These are phyloP conservation scores for Mungos mungo DNA, from an alignment of 2,113 vertebrate species.

Conservation along the genomic window DNA sequence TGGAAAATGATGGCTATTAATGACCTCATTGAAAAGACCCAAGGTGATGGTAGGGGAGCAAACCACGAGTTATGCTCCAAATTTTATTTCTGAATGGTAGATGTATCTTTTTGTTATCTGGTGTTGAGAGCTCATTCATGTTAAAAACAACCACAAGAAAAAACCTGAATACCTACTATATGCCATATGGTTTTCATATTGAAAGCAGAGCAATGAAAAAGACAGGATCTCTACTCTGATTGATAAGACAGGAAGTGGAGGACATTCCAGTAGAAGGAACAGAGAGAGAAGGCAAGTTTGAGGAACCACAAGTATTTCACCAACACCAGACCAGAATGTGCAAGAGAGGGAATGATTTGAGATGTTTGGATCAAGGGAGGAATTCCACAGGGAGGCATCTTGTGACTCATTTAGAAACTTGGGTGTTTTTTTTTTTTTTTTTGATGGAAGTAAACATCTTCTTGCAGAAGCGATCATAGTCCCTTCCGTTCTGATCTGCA, in stretches of 20 bases:
- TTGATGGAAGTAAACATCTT: not conserved
- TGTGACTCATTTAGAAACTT: not conserved
- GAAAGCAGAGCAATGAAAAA: not conserved
- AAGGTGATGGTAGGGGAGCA: not conserved
- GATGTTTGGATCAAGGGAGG: not conserved
- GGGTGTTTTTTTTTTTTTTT: not conserved
- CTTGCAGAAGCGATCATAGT: not conserved
- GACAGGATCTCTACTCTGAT: not conserved
- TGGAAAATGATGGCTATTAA: slow-evolving; percentile 30
- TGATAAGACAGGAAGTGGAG: not conserved
- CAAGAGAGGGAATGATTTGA: not conserved
- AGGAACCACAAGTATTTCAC: not conserved
- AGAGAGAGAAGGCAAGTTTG: not conserved
- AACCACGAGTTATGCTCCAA: not conserved
- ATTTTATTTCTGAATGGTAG: slow-evolving; percentile 17
- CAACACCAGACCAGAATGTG: not conserved
- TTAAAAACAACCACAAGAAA: not conserved
- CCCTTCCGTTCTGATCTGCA: not conserved
- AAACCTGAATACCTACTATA: not conserved
- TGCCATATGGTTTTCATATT: not conserved
- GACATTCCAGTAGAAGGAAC: not conserved
- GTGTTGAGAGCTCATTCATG: not conserved
- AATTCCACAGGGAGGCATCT: not conserved
- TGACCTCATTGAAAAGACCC: slow-evolving; percentile 24
- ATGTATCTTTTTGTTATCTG: not conserved